A percentile compares a stretch with the other conserved stretches of the same genome.
These are phyloP conservation scores for Xestia ashworthii DNA, from an alignment of 2,888 invertebrate species.

Conservation along the genomic window DNA sequence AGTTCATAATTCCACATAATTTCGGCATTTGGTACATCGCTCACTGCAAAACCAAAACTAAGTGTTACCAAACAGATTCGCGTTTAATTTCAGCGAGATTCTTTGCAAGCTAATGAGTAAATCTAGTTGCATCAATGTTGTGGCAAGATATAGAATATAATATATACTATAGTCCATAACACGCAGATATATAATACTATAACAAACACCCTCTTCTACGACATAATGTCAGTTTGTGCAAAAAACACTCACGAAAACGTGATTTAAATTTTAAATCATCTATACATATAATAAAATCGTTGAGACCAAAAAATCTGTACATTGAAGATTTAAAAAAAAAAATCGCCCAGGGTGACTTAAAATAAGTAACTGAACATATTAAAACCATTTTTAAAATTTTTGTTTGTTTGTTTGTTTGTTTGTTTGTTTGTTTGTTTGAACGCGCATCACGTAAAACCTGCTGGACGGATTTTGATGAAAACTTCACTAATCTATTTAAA, in stretches of 20 bases:
- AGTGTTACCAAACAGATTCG: not conserved
- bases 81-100: not conserved
- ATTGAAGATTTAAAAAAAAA: too few species aligned
- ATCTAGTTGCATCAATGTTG: not conserved
- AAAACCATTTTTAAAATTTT: too few species aligned
- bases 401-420: too few species aligned
- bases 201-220: not conserved
- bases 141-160: not conserved
- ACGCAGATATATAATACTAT: not conserved
- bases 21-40: not conserved
- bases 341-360: too few species aligned
- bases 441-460: too few species aligned
- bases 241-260: not conserved
- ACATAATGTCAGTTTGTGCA: not conserved
- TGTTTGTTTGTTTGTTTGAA: too few species aligned
- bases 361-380: too few species aligned
- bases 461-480: too few species aligned
- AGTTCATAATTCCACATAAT: slow-evolving; percentile 8
- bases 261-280: not conserved
- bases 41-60: not conserved
- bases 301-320: too few species aligned
- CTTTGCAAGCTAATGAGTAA: not conserved
- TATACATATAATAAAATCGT: too few species aligned
- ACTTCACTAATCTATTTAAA: too few species aligned
- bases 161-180: too few species aligned